These are phyloP conservation scores for Morelia viridis DNA, from an alignment of 2,797 vertebrate species.

Conservation along the genomic window DNA sequence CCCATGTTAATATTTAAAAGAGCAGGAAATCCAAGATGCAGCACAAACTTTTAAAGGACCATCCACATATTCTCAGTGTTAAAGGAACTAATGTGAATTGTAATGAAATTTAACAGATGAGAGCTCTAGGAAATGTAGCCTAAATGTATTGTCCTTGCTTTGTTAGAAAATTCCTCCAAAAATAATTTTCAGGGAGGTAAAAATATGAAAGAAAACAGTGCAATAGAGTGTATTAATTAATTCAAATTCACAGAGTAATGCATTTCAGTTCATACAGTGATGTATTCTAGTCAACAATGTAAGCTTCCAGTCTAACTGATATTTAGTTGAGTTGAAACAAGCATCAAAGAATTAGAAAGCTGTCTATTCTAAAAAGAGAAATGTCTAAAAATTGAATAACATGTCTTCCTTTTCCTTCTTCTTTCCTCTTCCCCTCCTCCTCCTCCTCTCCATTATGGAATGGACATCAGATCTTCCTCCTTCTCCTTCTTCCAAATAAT, in stretches of 20 bases:
- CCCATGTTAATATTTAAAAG: constrained; percentile 6
- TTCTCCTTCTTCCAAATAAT: background rate
- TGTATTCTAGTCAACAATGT: constrained; percentile 65
- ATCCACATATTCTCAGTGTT: constrained; percentile 48
- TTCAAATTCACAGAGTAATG: constrained; percentile 73
- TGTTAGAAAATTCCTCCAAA: constrained; percentile 58
- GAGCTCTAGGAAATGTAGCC: constrained; percentile 62
- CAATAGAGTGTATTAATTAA: constrained; percentile 67
- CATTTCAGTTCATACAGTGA: constrained; percentile 70
- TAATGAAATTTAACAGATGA: constrained; percentile 70
- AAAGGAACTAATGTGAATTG: constrained; percentile 54
- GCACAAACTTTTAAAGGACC: constrained; percentile 38
- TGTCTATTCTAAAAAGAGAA: constrained; percentile 67
- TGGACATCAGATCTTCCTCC: background rate
- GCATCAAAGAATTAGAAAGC: constrained; percentile 70
- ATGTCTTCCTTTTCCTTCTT: constrained; percentile 40
- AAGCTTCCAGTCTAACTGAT: constrained; percentile 72
- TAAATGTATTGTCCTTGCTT: constrained; percentile 57
- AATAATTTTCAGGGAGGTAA: constrained; percentile 62
- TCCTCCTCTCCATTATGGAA: background rate
- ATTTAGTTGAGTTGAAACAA: constrained; percentile 71
- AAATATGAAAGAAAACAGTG: constrained; percentile 62
- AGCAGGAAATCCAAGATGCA: background rate
- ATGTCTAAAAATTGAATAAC: constrained; percentile 43
- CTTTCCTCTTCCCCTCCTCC: background rate